phyloP scores from a whole-genome alignment of 92 coral and sea anemone species.

The Paragorgia papillata region DNA sequence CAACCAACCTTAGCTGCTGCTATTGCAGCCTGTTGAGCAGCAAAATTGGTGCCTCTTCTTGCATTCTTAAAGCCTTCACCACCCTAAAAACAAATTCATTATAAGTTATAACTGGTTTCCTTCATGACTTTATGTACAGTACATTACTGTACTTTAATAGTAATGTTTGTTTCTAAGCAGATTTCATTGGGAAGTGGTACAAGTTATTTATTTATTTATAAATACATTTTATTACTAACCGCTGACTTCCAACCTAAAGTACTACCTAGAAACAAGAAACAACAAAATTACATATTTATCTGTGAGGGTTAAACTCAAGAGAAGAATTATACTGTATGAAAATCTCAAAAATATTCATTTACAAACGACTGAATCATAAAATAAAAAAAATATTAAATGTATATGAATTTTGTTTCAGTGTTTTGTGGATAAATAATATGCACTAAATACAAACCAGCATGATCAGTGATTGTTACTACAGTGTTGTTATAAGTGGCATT shows the following conservation, averaged over 20 bases:
- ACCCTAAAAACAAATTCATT: constrained; percentile 55
- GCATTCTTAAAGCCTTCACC: constrained; percentile 92
- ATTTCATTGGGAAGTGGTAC: too few relatives aligned
- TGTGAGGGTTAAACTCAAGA: background rate
- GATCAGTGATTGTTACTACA: constrained; percentile 77
- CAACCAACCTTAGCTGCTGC: constrained; percentile 72
- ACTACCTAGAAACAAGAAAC: constrained; percentile 65
- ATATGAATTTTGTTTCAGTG: too few relatives aligned
- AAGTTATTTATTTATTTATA: too few relatives aligned
- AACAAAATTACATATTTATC: background rate
- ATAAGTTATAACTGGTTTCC: background rate
- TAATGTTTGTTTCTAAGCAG: too few relatives aligned
- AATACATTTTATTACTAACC: constrained; percentile 73
- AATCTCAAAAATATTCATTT: too few relatives aligned
- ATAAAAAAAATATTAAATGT: background rate
- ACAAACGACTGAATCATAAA: background rate
- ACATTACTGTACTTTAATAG: too few relatives aligned
- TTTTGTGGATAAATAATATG: too few relatives aligned
- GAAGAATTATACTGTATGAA: background rate
- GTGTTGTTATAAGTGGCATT: constrained; percentile 90
- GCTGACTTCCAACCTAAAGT: constrained; percentile 96
- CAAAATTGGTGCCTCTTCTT: constrained; percentile 87
- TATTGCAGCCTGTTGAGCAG: constrained; percentile 92
- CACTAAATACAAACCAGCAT: constrained; percentile 55
- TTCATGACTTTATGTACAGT: background rate